Conservation (phyloP, 2,888 invertebrate genomes). For the Brachyopa scutellaris region DNA sequence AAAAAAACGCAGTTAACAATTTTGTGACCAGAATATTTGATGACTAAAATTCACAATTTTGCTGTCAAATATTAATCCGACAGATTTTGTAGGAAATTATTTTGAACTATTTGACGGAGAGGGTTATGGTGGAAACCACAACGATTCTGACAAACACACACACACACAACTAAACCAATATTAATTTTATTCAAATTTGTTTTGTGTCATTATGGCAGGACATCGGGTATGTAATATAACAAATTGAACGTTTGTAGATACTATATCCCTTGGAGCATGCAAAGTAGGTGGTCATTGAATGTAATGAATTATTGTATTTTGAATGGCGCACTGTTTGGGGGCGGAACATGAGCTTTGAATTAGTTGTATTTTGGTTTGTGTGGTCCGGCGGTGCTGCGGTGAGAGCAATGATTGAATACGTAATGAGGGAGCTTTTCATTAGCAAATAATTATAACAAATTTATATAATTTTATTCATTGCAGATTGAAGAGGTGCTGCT, state of each 20-base stretch:
- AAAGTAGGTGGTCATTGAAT: conserved; percentile 30
- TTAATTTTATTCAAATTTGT: conserved; percentile 73
- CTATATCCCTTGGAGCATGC: conserved; percentile 34
- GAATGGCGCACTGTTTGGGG: neutral
- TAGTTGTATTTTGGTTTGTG: conserved; percentile 67
- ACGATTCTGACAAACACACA: conserved; percentile 61
- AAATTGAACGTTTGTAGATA: conserved; percentile 63
- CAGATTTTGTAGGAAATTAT: conserved; percentile 20
- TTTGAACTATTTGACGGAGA: no score
- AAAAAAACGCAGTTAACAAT: conserved; percentile 9
- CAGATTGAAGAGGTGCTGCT: conserved; percentile 7
- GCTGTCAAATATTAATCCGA: conserved; percentile 29
- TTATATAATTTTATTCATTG: conserved; percentile 28
- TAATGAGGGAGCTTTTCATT: conserved; percentile 68
- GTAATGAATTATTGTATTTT: conserved; percentile 63
- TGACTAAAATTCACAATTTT: neutral
- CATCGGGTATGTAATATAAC: conserved; percentile 49
- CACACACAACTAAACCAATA: conserved; percentile 73
- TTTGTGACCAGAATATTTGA: conserved; percentile 21
- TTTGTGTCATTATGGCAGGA: conserved; percentile 58
- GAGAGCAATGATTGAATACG: conserved; percentile 65
- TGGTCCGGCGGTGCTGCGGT: conserved; percentile 49
- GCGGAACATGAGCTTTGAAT: conserved; percentile 47
- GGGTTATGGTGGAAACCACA: conserved; percentile 22
- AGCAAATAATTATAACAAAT: conserved; percentile 65